Evolutionary conservation across 2,797 vertebrate genomes (phyloP).

Genomic region (Vespertilio murinus): DNA sequence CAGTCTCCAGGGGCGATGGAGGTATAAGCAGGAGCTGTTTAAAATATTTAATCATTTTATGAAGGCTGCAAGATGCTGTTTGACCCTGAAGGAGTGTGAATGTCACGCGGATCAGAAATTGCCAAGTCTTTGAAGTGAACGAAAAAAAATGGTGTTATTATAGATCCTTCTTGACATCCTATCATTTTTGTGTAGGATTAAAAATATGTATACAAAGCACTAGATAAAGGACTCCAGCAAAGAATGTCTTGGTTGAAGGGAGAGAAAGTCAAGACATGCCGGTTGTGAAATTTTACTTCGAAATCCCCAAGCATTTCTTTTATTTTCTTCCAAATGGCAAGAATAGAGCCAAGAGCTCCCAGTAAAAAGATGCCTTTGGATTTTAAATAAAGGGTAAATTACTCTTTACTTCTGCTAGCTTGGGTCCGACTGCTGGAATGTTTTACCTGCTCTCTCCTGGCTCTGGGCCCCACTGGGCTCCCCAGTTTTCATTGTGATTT

Average conservation of each 20-base stretch:
- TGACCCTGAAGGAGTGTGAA: conserved; percentile 99
- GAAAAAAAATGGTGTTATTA: conserved; percentile 91
- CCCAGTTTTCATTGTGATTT: background rate
- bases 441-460: background rate
- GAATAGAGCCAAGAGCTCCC: conserved; percentile 79
- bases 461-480: background rate
- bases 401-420: conserved; percentile 69
- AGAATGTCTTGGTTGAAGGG: conserved; percentile 85
- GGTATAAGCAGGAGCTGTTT: conserved; percentile 98
- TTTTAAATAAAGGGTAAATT: conserved; percentile 81
- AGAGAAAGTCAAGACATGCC: conserved; percentile 81
- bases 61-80: conserved; percentile 97
- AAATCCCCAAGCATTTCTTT: conserved; percentile 83
- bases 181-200: conserved; percentile 91
- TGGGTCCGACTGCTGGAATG: conserved; percentile 68
- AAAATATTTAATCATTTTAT: conserved; percentile 99
- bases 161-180: conserved; percentile 91
- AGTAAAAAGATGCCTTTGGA: conserved; percentile 78
- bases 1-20: conserved; percentile 96
- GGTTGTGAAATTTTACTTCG: conserved; percentile 82
- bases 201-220: conserved; percentile 92
- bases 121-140: conserved; percentile 98
- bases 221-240: conserved; percentile 85
- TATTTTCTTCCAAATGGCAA: conserved; percentile 81
- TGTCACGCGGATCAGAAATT: conserved; percentile 98